Evolutionary conservation across 2,113 vertebrate genomes (phyloP).

Genomic region (Tamias sibiricus): DNA sequence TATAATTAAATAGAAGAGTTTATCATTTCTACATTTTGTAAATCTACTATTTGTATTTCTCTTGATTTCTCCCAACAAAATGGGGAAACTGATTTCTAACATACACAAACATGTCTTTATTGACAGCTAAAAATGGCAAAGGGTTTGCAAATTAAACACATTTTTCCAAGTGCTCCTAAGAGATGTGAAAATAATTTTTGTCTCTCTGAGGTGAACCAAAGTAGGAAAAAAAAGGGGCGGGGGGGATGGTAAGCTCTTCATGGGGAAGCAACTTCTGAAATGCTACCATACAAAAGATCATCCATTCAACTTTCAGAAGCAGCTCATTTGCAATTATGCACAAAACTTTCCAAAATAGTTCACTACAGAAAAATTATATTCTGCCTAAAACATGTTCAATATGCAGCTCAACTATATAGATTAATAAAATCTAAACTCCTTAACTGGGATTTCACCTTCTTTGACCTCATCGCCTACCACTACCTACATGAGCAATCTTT

Average conservation of each 20-base stretch:
- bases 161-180: not conserved
- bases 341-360: slow-evolving; percentile 20
- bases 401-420: not conserved
- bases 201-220: slow-evolving; percentile 21
- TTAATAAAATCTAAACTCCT: slow-evolving; percentile 21
- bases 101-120: not conserved
- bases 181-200: not conserved
- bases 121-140: slow-evolving; percentile 36
- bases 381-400: not conserved
- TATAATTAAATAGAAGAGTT: not conserved
- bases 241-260: not conserved
- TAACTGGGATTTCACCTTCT: not conserved
- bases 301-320: not conserved
- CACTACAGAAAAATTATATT: slow-evolving; percentile 20
- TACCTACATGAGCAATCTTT: not conserved
- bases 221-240: not conserved
- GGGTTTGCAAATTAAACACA: not conserved
- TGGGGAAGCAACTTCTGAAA: slow-evolving; percentile 13
- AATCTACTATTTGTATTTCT: slow-evolving; percentile 42
- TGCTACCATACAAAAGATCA: not conserved
- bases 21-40: not conserved
- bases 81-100: slow-evolving; percentile 30
- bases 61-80: slow-evolving; percentile 12
- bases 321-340: not conserved
- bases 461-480: not conserved